Conservation (phyloP, 1,140 invertebrate species). For the Pseudomyrmex gracilis region DNA sequence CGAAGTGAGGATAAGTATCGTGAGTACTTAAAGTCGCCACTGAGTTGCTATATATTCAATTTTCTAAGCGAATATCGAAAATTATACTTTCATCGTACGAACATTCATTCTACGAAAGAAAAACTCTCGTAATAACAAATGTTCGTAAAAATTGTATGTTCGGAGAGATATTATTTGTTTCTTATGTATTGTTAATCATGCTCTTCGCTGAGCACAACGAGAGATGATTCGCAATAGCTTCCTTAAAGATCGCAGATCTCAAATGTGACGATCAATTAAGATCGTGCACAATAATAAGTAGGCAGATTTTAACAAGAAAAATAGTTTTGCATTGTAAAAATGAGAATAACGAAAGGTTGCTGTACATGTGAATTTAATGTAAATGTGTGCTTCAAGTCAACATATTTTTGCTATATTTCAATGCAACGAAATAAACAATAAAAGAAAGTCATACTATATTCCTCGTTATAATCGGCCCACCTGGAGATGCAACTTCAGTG, state of each 20-base stretch:
- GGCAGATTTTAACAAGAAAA: neutral
- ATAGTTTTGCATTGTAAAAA: neutral
- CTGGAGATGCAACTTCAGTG: slow-evolving; percentile 34
- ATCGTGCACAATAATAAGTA: neutral
- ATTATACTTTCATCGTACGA: neutral
- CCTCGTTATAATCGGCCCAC: slow-evolving; percentile 43
- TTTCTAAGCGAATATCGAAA: slow-evolving; percentile 25
- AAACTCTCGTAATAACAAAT: neutral
- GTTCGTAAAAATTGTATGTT: neutral
- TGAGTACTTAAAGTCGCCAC: slow-evolving; percentile 36
- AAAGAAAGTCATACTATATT: slow-evolving; percentile 12
- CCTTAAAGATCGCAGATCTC: slow-evolving; percentile 39
- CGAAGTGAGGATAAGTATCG: slow-evolving; percentile 13
- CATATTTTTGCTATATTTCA: neutral
- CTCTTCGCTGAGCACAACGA: slow-evolving; percentile 3
- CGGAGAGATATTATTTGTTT: neutral
- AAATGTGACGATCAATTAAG: neutral
- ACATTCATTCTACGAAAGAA: slow-evolving; percentile 18
- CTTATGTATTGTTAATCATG: neutral
- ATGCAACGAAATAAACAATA: slow-evolving; percentile 14
- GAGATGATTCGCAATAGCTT: slow-evolving; percentile 38
- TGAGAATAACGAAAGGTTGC: neutral
- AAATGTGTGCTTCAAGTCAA: neutral
- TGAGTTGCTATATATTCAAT: slow-evolving; percentile 14
- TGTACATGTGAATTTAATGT: neutral